phyloP scores from a whole-genome alignment of 2,797 vertebrate species.

The Huso huso region DNA sequence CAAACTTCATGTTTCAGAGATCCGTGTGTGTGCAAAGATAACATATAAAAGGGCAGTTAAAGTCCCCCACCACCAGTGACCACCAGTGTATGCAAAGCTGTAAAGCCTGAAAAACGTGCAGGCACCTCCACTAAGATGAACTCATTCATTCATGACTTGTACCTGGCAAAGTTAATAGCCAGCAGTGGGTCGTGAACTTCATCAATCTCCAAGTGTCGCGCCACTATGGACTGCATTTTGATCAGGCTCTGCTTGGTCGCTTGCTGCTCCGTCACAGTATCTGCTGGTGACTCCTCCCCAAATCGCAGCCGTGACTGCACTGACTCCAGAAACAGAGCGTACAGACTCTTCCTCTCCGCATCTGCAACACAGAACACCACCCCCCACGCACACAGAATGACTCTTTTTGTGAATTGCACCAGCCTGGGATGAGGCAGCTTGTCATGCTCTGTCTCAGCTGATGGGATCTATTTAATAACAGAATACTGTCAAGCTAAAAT shows the following conservation, averaged over 20 bases:
- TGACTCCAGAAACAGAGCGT: slow-evolving; percentile 85
- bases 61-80: too few relatives aligned
- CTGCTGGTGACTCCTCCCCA: slow-evolving; percentile 68
- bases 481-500: too few relatives aligned
- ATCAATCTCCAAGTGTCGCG: slow-evolving; percentile 77
- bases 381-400: too few relatives aligned
- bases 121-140: too few relatives aligned
- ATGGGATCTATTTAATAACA: too few relatives aligned
- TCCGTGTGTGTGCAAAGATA: too few relatives aligned
- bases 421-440: background rate
- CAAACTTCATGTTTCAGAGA: too few relatives aligned
- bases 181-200: slow-evolving; percentile 82
- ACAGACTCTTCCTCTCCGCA: slow-evolving; percentile 87
- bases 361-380: slow-evolving; percentile 49
- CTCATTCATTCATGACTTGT: background rate
- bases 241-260: slow-evolving; percentile 77
- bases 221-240: slow-evolving; percentile 87
- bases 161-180: slow-evolving; percentile 96
- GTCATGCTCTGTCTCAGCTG: background rate
- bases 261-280: slow-evolving; percentile 68
- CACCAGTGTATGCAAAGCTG: too few relatives aligned
- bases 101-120: too few relatives aligned
- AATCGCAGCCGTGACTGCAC: slow-evolving; percentile 84
- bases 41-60: too few relatives aligned
- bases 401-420: too few relatives aligned